These are phyloP conservation scores for Tinea semifulvella DNA, from an alignment of 2,888 invertebrate genomes.

Conservation along the genomic window DNA sequence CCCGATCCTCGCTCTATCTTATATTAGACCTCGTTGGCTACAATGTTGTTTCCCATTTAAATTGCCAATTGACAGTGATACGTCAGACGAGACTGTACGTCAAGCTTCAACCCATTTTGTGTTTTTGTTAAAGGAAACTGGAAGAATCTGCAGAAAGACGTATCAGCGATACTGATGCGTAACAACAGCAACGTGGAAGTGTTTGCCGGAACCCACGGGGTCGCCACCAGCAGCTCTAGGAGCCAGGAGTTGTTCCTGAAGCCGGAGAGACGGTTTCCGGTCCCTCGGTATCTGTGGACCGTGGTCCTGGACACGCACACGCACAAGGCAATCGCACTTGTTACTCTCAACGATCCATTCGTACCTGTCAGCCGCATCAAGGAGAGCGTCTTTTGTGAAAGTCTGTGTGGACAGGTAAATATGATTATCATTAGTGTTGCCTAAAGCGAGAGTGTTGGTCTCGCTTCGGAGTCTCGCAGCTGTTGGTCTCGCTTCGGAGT, in stretches of 20 bases:
- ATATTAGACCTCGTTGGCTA: too few species aligned
- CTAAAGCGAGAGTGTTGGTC: too few species aligned
- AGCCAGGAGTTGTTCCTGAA: slow-evolving; percentile 22
- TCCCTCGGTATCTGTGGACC: slow-evolving; percentile 50
- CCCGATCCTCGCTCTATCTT: too few species aligned
- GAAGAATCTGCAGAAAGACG: slow-evolving; percentile 40
- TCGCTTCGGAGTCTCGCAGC: too few species aligned
- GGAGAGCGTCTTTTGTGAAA: slow-evolving; percentile 47
- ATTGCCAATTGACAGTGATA: too few species aligned
- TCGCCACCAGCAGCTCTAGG: slow-evolving; percentile 24
- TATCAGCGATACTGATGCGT: slow-evolving; percentile 25
- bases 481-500: too few species aligned
- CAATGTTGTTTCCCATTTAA: too few species aligned
- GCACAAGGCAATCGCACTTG: slow-evolving; percentile 32
- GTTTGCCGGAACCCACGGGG: slow-evolving; percentile 28
- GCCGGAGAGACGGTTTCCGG: slow-evolving; percentile 38
- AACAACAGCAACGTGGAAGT: slow-evolving; percentile 28
- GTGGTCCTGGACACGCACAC: slow-evolving; percentile 29
- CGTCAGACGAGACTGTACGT: too few species aligned
- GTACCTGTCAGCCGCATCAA: slow-evolving; percentile 52
- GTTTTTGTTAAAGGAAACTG: too few species aligned
- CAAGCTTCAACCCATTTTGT: too few species aligned
- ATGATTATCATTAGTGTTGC: too few species aligned
- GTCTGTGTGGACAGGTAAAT: slow-evolving; percentile 35
- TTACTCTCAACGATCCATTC: slow-evolving; percentile 51